A percentile compares a stretch with the other conserved stretches of the same genome.
Conservation (phyloP, 1,140 invertebrate genomes). For the Drosophila insularis region DNA sequence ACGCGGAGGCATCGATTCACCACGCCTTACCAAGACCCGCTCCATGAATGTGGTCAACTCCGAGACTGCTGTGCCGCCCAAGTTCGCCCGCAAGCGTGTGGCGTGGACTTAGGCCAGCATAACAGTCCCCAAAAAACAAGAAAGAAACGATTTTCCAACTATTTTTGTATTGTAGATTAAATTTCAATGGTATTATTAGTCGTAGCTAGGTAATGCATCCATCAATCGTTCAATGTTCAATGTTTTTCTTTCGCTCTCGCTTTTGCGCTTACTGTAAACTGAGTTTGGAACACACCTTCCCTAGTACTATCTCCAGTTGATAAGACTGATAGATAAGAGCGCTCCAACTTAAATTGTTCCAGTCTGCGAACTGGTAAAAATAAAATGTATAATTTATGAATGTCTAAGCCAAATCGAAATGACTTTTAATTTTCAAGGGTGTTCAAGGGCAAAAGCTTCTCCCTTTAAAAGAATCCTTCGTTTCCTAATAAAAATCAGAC, state of each 20-base stretch:
- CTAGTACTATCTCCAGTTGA: constrained; percentile 31
- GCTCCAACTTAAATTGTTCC: not conserved
- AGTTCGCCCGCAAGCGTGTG: constrained; percentile 74
- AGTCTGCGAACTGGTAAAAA: constrained; percentile 9
- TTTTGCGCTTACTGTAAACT: constrained; percentile 3
- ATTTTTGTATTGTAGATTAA: constrained; percentile 28
- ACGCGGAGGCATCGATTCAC: constrained; percentile 42
- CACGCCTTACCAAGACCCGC: constrained; percentile 54
- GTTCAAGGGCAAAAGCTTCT: not conserved
- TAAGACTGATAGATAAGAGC: constrained; percentile 46
- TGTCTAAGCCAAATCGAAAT: not conserved
- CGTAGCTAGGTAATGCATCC: constrained; percentile 12
- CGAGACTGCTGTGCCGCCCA: constrained; percentile 57
- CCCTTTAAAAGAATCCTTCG: too few relatives aligned
- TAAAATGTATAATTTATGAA: constrained; percentile 47
- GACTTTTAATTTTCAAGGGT: not conserved
- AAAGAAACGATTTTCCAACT: not conserved
- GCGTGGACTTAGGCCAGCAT: constrained; percentile 58
- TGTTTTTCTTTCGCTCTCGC: not conserved
- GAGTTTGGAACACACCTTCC: constrained; percentile 8
- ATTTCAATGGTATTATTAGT: constrained; percentile 56
- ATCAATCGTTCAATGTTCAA: constrained; percentile 36
- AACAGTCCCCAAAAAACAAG: too few relatives aligned
- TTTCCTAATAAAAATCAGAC: too few relatives aligned
- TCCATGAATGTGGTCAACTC: constrained; percentile 66